Percentiles rank a stretch among this genome's conserved stretches.
Evolutionary conservation across 1,140 invertebrate species (phyloP).

Genomic region (Cecropterus lyciades): DNA sequence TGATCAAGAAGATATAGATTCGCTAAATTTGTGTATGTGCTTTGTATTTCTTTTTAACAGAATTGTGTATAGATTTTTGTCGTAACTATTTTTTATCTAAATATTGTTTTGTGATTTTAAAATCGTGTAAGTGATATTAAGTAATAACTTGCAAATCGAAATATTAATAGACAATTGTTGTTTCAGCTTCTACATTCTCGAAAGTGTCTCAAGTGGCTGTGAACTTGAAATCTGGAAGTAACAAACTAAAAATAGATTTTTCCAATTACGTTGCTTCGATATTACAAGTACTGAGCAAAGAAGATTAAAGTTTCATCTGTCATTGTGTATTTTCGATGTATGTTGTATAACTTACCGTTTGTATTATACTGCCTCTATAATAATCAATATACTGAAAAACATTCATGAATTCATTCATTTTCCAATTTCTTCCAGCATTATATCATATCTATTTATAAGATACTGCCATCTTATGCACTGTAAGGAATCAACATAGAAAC

Average conservation of each 20-base stretch:
- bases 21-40: slow-evolving; percentile 77
- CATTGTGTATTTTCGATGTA: slow-evolving; percentile 1
- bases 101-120: too few relatives aligned
- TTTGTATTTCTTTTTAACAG: too few relatives aligned
- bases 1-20: slow-evolving; percentile 72
- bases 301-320: slow-evolving; percentile 20
- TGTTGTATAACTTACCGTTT: slow-evolving; percentile 48
- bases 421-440: slow-evolving; percentile 19
- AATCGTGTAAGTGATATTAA: too few relatives aligned
- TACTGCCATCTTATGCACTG: slow-evolving; percentile 7
- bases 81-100: too few relatives aligned
- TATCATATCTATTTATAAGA: slow-evolving; percentile 7
- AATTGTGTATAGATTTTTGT: too few relatives aligned
- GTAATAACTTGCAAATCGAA: not conserved
- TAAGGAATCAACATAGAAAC: not conserved
- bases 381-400: slow-evolving; percentile 65
- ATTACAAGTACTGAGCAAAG: slow-evolving; percentile 76
- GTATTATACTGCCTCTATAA: slow-evolving; percentile 5
- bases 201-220: slow-evolving; percentile 87
- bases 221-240: slow-evolving; percentile 87
- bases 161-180: slow-evolving; percentile 37
- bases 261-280: slow-evolving; percentile 86
- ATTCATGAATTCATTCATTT: slow-evolving; percentile 59
- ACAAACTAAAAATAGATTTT: slow-evolving; percentile 87
- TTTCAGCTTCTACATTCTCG: slow-evolving; percentile 87